Evolutionary conservation across 2,888 invertebrate species (phyloP).

Genomic region (Amiota communis): DNA sequence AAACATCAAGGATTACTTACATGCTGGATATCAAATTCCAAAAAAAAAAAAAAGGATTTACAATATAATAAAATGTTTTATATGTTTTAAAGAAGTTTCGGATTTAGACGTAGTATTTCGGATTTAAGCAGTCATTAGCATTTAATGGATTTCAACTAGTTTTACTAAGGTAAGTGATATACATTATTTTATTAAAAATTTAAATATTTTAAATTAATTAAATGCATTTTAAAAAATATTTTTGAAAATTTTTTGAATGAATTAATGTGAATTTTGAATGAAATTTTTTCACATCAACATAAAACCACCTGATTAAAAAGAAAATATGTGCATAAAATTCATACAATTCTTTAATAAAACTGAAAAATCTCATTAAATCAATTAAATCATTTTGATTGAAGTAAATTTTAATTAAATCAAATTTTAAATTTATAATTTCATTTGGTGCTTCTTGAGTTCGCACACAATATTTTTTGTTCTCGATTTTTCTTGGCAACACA

Average conservation of each 20-base stretch:
- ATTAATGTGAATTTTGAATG: not conserved
- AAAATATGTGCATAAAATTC: too few species aligned
- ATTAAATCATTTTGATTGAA: too few species aligned
- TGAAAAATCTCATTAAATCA: too few species aligned
- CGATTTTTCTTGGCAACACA: slow-evolving; percentile 18
- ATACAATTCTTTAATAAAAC: too few species aligned
- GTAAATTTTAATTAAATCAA: too few species aligned
- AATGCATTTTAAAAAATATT: not conserved
- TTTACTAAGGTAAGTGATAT: slow-evolving; percentile 56
- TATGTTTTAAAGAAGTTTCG: not conserved
- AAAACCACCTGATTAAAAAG: too few species aligned
- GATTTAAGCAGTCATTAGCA: slow-evolving; percentile 65
- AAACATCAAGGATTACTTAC: slow-evolving; percentile 55
- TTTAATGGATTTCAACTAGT: slow-evolving; percentile 67
- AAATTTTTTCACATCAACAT: not conserved
- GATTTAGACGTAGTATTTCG: slow-evolving; percentile 34
- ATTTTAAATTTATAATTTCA: too few species aligned
- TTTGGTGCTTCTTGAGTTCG: too few species aligned
- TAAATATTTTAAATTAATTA: not conserved
- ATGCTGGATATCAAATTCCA: slow-evolving; percentile 59
- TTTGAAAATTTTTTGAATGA: slow-evolving; percentile 14
- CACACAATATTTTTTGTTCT: too few species aligned
- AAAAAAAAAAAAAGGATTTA: slow-evolving; percentile 35
- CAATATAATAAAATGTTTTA: not conserved
- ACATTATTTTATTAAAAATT: not conserved